These are phyloP conservation scores for Malurus splendens DNA, from an alignment of 2,797 vertebrate species.

Conservation along the genomic window DNA sequence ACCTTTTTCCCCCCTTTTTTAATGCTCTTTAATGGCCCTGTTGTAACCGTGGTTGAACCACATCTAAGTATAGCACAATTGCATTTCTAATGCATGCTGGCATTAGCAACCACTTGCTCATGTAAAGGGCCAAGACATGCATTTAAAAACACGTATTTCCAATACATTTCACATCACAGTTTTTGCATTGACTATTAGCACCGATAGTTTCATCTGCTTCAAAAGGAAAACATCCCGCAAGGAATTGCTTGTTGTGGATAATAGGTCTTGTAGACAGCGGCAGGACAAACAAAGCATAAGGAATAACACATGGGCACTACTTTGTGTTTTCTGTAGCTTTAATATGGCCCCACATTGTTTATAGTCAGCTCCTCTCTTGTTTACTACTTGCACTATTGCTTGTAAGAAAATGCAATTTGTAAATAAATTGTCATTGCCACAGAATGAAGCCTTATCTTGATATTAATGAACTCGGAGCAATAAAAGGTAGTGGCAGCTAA, in stretches of 20 bases:
- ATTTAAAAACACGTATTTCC: constrained; percentile 19
- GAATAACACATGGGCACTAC: neutral
- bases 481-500: neutral
- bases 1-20: neutral
- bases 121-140: neutral
- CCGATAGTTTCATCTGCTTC: neutral
- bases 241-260: neutral
- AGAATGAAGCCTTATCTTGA: neutral
- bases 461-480: neutral
- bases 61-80: constrained; percentile 44
- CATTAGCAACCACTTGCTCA: constrained; percentile 1
- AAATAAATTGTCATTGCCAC: neutral
- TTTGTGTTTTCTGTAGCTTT: neutral
- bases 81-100: constrained; percentile 26
- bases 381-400: neutral
- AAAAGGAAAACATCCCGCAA: neutral
- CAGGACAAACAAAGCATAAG: neutral
- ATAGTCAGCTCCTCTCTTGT: neutral
- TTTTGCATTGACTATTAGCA: neutral
- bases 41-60: constrained; percentile 40
- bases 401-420: neutral
- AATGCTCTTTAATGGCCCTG: constrained; percentile 51
- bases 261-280: neutral
- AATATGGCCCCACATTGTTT: neutral
- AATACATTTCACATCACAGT: neutral